Evolutionary conservation across 2,113 vertebrate genomes (phyloP).

Genomic region (Lophotis ruficrista): DNA sequence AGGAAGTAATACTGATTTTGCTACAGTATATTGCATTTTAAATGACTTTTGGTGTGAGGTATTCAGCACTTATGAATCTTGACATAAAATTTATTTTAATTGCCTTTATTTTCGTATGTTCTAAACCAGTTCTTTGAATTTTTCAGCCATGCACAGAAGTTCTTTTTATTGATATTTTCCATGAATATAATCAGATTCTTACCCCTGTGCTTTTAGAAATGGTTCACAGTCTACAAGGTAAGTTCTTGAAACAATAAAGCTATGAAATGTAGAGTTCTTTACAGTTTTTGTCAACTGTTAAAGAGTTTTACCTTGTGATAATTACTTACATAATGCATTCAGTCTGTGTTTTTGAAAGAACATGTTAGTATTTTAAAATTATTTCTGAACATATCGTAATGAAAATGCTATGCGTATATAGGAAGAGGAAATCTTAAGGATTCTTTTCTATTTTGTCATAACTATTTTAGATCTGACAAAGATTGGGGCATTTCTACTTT

Average conservation of each 20-base stretch:
- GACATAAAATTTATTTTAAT: neutral
- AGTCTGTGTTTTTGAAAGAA: neutral
- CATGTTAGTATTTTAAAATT: neutral
- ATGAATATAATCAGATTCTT: slow-evolving; percentile 94
- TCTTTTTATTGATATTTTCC: slow-evolving; percentile 98
- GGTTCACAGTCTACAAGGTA: slow-evolving; percentile 93
- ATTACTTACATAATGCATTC: neutral
- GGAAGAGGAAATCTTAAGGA: neutral
- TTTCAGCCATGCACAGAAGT: slow-evolving; percentile 94
- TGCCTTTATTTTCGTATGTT: neutral
- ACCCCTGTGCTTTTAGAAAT: slow-evolving; percentile 94
- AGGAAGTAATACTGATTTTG: neutral
- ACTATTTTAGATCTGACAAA: neutral
- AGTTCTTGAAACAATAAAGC: neutral
- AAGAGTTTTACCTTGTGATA: neutral
- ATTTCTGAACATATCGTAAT: neutral
- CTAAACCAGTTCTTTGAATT: neutral
- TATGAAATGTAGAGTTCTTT: neutral
- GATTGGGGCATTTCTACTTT: neutral
- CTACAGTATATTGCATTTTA: neutral
- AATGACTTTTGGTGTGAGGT: rapidly evolving
- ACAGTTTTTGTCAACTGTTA: neutral
- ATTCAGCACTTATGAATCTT: neutral
- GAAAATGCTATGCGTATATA: neutral
- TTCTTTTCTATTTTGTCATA: neutral